Base-by-base conservation (phyloP, 2,888 invertebrate species). In the Drosophila ezoana region DNA sequence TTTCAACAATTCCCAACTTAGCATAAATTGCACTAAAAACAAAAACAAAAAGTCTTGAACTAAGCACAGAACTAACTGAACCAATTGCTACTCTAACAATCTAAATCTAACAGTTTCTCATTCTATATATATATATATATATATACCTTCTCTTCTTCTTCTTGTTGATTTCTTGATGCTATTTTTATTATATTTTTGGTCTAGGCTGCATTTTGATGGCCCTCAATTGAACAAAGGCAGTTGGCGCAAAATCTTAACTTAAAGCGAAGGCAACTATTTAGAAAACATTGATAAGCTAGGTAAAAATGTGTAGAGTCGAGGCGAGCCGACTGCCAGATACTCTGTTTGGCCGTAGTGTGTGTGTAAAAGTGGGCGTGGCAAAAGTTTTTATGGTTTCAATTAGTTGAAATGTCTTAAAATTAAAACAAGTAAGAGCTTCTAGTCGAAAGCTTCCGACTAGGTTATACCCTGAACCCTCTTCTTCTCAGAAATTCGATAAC, bases 201-300 rank as follows among this genome's bases (percentile, higher is more conserved):
- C 81, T 83, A 83, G 60, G 86, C 83, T 83, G 83, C 81, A 83
- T 79, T 84, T 81, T 76, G 77, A 67, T 80, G 69, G 62, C 71
- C 61, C 33, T 60, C 62, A 48, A 40, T 2, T 60, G 13, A 54
- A 48, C 37, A 59, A 60, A 75, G 72, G 75, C 75, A 76, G 76
- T 75, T 67, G 71, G 56, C 52, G 61, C 18, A 45, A 59, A 62
- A 49, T 33, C 37, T 51, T 38, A 61, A 44, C 44, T 49, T 66
- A 76, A 63, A 23, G 20, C 20, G 28, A 56, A 60, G 9, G 49
- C 54, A 66, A 51, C 32, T 41, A 43, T 47, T 32, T 40, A 10
- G 10, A 49, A 58, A n/a, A 35, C 6, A 4, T 33, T 33, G 33
- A 58, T 33, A 59, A 57, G 35, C 32, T 11, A 18, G 18, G 13